These are phyloP conservation scores for Acrocephalus kingi DNA, from an alignment of 2,113 vertebrate species.

Conservation along the genomic window DNA sequence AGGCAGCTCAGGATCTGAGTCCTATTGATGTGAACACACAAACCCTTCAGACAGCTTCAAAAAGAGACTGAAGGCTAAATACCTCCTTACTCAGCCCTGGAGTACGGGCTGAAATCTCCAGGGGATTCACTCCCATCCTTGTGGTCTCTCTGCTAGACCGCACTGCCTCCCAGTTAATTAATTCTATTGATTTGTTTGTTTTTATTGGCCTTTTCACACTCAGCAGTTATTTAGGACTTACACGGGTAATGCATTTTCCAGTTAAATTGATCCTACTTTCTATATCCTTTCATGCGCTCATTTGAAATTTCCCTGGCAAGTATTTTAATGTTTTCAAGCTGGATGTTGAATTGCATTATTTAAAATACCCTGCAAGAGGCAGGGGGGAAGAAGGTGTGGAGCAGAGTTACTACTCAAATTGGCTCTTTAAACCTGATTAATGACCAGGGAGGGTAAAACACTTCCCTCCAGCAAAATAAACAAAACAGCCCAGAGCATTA, in stretches of 20 bases:
- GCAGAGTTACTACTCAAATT: conserved; percentile 46
- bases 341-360: conserved; percentile 27
- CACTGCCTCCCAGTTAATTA: conserved; percentile 37
- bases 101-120: not conserved
- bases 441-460: conserved; percentile 11
- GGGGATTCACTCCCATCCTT: not conserved
- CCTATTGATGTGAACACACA: conserved; percentile 40
- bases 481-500: not conserved
- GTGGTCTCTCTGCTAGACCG: conserved; percentile 25
- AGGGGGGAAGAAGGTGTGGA: not conserved
- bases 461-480: conserved; percentile 43
- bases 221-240: conserved; percentile 52
- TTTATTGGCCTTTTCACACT: conserved; percentile 42
- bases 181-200: conserved; percentile 62
- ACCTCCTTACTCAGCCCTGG: not conserved
- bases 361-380: conserved; percentile 13
- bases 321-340: conserved; percentile 13
- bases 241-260: conserved; percentile 39
- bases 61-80: conserved; percentile 34
- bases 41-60: conserved; percentile 43
- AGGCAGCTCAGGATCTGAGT: conserved; percentile 1
- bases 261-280: conserved; percentile 37
- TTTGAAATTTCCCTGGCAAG: conserved; percentile 24
- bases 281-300: not conserved
- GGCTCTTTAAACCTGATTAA: conserved; percentile 52